A percentile compares a stretch with the other conserved stretches of the same genome.
Conservation (phyloP, 1,140 invertebrate genomes). For the Drosophila obscura region DNA sequence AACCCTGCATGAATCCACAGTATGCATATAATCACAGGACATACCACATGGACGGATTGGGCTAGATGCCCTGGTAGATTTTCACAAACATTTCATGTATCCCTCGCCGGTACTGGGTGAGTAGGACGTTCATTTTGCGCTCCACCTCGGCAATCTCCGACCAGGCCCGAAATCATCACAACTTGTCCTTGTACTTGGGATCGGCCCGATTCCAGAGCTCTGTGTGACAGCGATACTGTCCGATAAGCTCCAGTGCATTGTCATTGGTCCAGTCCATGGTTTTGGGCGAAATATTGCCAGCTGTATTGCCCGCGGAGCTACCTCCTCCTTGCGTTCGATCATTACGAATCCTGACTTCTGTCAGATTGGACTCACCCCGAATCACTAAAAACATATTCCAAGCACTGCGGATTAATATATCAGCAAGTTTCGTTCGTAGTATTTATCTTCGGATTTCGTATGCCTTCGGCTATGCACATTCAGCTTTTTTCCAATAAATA, state of each 20-base stretch:
- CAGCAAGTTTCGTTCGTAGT: too few species aligned
- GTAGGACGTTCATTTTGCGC: slow-evolving; percentile 85
- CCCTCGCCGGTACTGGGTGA: slow-evolving; percentile 85
- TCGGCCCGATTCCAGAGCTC: slow-evolving; percentile 85
- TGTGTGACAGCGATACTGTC: slow-evolving; percentile 84
- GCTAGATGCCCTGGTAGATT: slow-evolving; percentile 81
- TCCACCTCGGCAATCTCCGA: slow-evolving; percentile 85
- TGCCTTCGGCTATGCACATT: too few species aligned
- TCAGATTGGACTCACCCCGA: too few species aligned
- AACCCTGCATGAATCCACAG: too few species aligned
- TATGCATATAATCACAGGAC: slow-evolving; percentile 1
- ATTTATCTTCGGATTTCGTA: too few species aligned
- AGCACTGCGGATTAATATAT: too few species aligned
- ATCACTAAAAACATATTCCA: too few species aligned
- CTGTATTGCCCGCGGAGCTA: slow-evolving; percentile 25
- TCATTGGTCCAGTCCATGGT: slow-evolving; percentile 85
- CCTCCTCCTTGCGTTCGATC: too few species aligned
- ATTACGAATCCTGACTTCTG: too few species aligned
- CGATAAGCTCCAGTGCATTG: slow-evolving; percentile 84
- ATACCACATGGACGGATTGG: slow-evolving; percentile 83
- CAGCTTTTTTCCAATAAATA: too few species aligned
- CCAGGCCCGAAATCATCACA: slow-evolving; percentile 84
- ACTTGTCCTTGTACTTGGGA: slow-evolving; percentile 84
- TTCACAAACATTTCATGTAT: slow-evolving; percentile 84
- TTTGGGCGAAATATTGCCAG: slow-evolving; percentile 54